Evolutionary conservation across 2,888 invertebrate species (phyloP).

Genomic region (Cryptus viduatorius): DNA sequence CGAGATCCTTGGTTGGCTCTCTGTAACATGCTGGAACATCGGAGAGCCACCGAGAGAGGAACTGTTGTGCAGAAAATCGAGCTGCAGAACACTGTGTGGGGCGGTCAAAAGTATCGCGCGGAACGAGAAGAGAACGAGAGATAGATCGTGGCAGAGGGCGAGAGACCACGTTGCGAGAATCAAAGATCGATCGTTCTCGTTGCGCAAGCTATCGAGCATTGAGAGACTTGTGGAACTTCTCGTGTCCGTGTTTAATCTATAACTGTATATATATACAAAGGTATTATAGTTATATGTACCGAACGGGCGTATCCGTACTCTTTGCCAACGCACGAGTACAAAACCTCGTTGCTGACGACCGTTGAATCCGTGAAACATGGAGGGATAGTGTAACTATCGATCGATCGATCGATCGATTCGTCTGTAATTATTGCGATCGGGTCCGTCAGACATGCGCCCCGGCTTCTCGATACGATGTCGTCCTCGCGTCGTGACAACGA

Average conservation of each 20-base stretch:
- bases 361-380: slow-evolving; percentile 50
- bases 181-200: slow-evolving; percentile 71
- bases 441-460: slow-evolving; percentile 22
- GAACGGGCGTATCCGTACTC: slow-evolving; percentile 34
- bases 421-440: slow-evolving; percentile 53
- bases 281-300: slow-evolving; percentile 30
- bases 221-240: slow-evolving; percentile 43
- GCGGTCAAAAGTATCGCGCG: slow-evolving; percentile 1
- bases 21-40: slow-evolving; percentile 52
- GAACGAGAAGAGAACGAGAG: slow-evolving; percentile 44
- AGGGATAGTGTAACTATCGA: slow-evolving; percentile 5
- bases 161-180: slow-evolving; percentile 73
- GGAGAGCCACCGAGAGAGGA: slow-evolving; percentile 25
- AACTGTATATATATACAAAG: neutral
- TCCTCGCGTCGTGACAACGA: slow-evolving; percentile 52
- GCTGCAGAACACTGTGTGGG: slow-evolving; percentile 26
- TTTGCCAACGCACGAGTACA: slow-evolving; percentile 50
- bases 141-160: slow-evolving; percentile 62
- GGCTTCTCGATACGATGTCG: slow-evolving; percentile 17
- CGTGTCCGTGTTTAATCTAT: slow-evolving; percentile 7
- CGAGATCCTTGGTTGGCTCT: slow-evolving; percentile 44
- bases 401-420: slow-evolving; percentile 41
- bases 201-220: slow-evolving; percentile 68
- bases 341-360: slow-evolving; percentile 50
- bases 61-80: slow-evolving; percentile 59